A percentile compares a stretch with the other conserved stretches of the same genome.
phyloP scores from a whole-genome alignment of 53 echinoderm and acorn worm genomes.

The Crossaster papposus region DNA sequence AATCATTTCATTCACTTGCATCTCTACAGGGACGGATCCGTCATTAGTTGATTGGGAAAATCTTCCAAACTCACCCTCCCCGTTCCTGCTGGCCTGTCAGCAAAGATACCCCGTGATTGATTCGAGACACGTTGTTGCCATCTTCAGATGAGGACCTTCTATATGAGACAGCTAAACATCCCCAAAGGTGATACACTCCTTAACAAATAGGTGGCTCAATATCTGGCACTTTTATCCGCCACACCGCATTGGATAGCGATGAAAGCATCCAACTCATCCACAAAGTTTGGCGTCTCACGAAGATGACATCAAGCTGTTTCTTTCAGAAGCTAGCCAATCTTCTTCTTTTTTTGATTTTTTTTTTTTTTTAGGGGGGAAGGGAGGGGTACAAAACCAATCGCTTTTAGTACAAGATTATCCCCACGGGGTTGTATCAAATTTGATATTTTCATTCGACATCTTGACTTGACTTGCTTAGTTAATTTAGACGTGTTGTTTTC shows the following conservation, averaged over 20 bases:
- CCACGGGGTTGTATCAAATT: no score
- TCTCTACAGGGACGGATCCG: constrained; percentile 2
- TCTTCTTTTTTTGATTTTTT: no score
- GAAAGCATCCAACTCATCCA: background rate
- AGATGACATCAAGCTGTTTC: background rate
- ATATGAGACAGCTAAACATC: background rate
- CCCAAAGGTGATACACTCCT: background rate
- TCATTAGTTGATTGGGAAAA: constrained; percentile 2
- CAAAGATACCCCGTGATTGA: background rate
- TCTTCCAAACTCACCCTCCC: background rate
- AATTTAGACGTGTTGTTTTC: no score
- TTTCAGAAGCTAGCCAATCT: no score
- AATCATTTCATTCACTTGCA: constrained; percentile 25
- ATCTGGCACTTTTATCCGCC: background rate
- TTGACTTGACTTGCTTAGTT: no score
- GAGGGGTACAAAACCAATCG: no score
- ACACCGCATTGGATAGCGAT: background rate
- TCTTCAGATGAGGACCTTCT: background rate
- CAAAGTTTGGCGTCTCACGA: background rate
- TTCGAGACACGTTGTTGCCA: background rate
- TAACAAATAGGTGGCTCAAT: background rate
- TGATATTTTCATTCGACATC: no score
- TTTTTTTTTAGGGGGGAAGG: no score
- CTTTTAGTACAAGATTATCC: no score
- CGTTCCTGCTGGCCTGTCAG: background rate